These are phyloP conservation scores for Drosophila antonietae DNA, from an alignment of 2,888 invertebrate species.

Conservation along the genomic window DNA sequence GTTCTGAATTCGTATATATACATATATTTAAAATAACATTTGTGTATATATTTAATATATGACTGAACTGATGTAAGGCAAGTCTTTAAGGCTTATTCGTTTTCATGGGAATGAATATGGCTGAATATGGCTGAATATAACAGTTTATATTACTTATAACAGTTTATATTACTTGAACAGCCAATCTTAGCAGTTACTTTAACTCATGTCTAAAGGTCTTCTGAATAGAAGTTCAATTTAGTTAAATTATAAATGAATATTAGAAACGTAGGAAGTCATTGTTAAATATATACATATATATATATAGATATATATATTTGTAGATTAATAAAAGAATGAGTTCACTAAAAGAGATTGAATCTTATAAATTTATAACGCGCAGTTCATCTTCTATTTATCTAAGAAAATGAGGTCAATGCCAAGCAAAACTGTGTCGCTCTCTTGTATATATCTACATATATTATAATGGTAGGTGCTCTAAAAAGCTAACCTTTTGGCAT, in stretches of 20 bases:
- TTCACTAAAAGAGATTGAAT: neutral
- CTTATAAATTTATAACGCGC: neutral
- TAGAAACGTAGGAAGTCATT: neutral
- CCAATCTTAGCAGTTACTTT: neutral
- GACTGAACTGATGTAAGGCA: neutral
- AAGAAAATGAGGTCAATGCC: conserved; percentile 1
- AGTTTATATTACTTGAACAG: neutral
- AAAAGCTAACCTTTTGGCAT: neutral
- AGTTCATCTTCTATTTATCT: neutral
- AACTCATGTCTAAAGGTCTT: neutral
- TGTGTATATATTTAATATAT: neutral
- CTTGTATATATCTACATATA: neutral
- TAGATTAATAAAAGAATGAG: too few relatives aligned
- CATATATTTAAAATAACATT: neutral
- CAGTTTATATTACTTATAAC: neutral
- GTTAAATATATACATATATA: neutral
- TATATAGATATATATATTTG: neutral
- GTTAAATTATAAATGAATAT: neutral
- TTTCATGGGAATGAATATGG: neutral
- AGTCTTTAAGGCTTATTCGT: neutral
- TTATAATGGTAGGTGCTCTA: neutral
- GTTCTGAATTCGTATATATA: neutral
- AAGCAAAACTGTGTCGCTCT: neutral
- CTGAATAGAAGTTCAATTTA: neutral
- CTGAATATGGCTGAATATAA: neutral